phyloP scores from a whole-genome alignment of 2,113 vertebrate species.

The Orientallactaga bullata region DNA sequence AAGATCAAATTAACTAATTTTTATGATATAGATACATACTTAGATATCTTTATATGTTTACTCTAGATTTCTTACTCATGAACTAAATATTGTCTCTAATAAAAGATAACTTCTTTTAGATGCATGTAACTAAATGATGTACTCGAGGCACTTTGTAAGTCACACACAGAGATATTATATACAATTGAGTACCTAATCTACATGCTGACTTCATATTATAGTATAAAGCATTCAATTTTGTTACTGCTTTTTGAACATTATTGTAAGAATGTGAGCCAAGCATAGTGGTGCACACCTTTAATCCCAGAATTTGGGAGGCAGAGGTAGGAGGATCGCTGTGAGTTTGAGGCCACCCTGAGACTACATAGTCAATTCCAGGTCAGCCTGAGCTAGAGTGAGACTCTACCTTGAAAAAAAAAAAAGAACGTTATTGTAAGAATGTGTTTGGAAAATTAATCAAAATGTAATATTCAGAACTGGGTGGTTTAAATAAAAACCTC shows the following conservation, averaged over 20 bases:
- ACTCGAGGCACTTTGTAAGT: not conserved
- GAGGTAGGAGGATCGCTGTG: too few species aligned
- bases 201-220: too few species aligned
- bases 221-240: not conserved
- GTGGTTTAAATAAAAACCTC: not conserved
- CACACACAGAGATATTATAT: not conserved
- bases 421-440: constrained; percentile 7
- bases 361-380: too few species aligned
- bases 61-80: not conserved
- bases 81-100: constrained; percentile 15
- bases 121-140: constrained; percentile 14
- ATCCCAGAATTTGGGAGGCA: too few species aligned
- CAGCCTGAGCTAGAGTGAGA: too few species aligned
- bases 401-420: too few species aligned
- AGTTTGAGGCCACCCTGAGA: too few species aligned
- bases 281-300: too few species aligned
- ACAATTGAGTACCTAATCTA: not conserved
- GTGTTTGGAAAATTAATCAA: constrained; percentile 42
- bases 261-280: constrained; percentile 39
- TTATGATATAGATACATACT: not conserved
- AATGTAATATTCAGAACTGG: constrained; percentile 1
- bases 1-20: constrained; percentile 25
- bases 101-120: not conserved
- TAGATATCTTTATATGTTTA: constrained; percentile 12
- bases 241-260: not conserved